A percentile compares a stretch with the other conserved stretches of the same genome.
Evolutionary conservation across 2,888 invertebrate genomes (phyloP).

Genomic region (Cactoblastis cactorum): DNA sequence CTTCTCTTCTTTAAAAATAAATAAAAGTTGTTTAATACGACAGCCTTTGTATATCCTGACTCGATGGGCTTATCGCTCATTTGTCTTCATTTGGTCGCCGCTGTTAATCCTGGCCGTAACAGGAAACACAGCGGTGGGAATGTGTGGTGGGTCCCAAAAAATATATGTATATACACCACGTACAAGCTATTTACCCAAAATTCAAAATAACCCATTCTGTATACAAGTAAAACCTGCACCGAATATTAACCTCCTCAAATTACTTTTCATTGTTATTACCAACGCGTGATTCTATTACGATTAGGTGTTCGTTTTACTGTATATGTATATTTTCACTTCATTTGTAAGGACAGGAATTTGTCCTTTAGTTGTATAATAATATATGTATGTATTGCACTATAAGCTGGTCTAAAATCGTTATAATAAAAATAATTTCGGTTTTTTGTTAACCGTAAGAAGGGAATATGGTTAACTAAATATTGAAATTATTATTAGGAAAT

Average conservation of each 20-base stretch:
- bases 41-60: too few species aligned
- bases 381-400: not conserved
- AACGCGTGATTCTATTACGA: conserved; percentile 3
- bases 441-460: too few species aligned
- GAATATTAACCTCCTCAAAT: conserved; percentile 4
- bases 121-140: too few species aligned
- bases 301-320: not conserved
- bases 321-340: not conserved
- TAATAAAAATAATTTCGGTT: too few species aligned
- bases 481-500: too few species aligned
- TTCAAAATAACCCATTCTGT: not conserved
- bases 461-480: too few species aligned
- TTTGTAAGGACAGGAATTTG: not conserved
- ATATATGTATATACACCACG: not conserved
- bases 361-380: not conserved
- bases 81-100: too few species aligned
- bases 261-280: conserved; percentile 7
- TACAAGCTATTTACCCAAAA: not conserved
- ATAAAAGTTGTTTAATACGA: too few species aligned
- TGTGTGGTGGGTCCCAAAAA: not conserved
- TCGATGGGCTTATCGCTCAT: too few species aligned
- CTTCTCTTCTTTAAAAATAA: too few species aligned
- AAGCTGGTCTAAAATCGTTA: too few species aligned
- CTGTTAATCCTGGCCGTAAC: too few species aligned
- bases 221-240: not conserved